Evolutionary conservation across 2,797 vertebrate genomes (phyloP).

Genomic region (Acestrorhynchus altus): DNA sequence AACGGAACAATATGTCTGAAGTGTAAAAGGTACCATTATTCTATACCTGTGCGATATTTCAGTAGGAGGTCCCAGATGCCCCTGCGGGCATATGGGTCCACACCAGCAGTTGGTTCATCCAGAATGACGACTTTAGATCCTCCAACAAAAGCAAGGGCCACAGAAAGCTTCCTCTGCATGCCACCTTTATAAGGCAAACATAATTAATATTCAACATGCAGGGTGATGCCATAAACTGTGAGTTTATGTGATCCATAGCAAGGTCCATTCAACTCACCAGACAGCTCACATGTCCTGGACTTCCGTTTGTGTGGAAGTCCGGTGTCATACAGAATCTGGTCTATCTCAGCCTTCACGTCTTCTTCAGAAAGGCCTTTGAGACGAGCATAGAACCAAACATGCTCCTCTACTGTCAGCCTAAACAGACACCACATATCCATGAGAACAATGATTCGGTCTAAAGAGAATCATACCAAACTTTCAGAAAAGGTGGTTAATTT

Average conservation of each 20-base stretch:
- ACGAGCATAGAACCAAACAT: conserved; percentile 98
- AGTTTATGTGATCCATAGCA: background rate
- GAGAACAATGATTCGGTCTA: background rate
- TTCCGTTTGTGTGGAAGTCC: conserved; percentile 92
- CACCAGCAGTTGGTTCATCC: conserved; percentile 96
- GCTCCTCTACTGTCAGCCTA: conserved; percentile 98
- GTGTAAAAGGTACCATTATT: background rate
- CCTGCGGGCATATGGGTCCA: conserved; percentile 95
- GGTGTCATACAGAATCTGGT: conserved; percentile 91
- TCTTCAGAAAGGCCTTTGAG: conserved; percentile 92
- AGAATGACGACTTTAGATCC: conserved; percentile 98
- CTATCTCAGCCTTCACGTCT: conserved; percentile 91
- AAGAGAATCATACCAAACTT: background rate
- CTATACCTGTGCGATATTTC: conserved; percentile 91
- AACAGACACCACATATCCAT: conserved; percentile 12
- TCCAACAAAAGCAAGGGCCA: conserved; percentile 96
- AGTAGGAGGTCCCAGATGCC: conserved; percentile 98
- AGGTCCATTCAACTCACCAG: conserved; percentile 78
- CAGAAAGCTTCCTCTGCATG: conserved; percentile 97
- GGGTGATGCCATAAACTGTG: background rate
- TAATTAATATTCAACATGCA: background rate
- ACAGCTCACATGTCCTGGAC: conserved; percentile 88
- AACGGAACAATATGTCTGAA: background rate
- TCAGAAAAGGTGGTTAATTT: background rate
- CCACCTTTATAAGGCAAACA: conserved; percentile 79